Base-by-base conservation (phyloP, 2,797 vertebrate genomes). In the Enteromius mattozi region DNA sequence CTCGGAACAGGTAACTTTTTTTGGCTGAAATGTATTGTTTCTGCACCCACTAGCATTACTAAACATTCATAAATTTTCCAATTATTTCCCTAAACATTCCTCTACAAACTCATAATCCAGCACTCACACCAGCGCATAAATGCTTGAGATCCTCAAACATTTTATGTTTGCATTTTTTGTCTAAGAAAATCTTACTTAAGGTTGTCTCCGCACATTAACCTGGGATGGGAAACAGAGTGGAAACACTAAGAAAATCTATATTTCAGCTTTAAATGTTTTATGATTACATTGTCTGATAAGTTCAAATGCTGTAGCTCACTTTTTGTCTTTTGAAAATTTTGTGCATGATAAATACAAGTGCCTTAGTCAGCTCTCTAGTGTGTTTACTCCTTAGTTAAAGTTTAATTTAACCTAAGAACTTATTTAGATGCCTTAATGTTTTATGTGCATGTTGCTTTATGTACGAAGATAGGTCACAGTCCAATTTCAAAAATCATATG, bases 1-100 rank as follows among this genome's bases (percentile, higher is more conserved):
- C 93, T 94, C 51, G 93, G 90, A 92, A 96, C 94, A 90, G 94
- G 95, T 95, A 86, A 21, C 66, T 42, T 19, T 12, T 24, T 59
- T 61, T 4, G 7, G 4, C 71, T 76, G 19, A 76, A 7, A 3
- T 56, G 13, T 76, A 56, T 54, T 1, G n/a, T 56, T 37, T 24
- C 12, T 42, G 4, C 35, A 19, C 21, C 7, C n/a, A 42, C 35
- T 77, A 76, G 10, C 49, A 37, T 37, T 14, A 56, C 17, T 9
- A 76, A 54, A 76, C 14, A 66, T 66, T 35, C 66, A 68, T 4
- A n/a, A 21, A 35, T 6, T 66, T 35, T 35, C 30, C 24, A 54
- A n/a, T 54, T 54, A 35, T 54, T 74, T 75, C 72, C 17, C 42
- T 72, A 72, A 49, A 49, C 19, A 33, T 51, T 51, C 9, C 10